Evolutionary conservation across 2,113 vertebrate genomes (phyloP).

Genomic region (Apodemus sylvaticus): DNA sequence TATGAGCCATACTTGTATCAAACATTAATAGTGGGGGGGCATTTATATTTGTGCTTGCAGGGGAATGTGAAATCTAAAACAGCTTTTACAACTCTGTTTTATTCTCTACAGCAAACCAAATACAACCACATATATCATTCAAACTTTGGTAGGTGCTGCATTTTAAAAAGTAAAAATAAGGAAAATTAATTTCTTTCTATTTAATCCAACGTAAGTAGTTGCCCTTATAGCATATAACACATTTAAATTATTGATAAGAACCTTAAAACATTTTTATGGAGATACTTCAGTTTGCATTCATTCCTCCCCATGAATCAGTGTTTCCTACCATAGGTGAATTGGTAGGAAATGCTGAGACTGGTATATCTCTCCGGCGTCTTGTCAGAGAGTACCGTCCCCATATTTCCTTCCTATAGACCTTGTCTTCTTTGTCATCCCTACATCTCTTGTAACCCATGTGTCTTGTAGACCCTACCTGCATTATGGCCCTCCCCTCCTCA

Average conservation of each 20-base stretch:
- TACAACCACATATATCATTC: not conserved
- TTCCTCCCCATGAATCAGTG: not conserved
- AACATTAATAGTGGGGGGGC: not conserved
- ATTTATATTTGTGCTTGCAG: not conserved
- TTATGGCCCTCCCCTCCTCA: too few relatives aligned
- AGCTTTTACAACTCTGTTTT: not conserved
- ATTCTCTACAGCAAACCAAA: not conserved
- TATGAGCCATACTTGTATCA: not conserved
- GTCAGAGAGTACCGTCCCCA: fast-evolving
- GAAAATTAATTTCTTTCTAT: not conserved
- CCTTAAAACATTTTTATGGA: not conserved
- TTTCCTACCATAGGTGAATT: not conserved
- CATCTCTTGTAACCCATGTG: not conserved
- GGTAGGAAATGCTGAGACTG: not conserved
- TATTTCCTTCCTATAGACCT: not conserved
- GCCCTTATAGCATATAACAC: not conserved
- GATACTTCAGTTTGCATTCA: not conserved
- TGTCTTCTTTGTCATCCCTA: not conserved
- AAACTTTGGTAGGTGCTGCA: not conserved
- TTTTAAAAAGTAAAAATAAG: not conserved
- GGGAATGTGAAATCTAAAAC: not conserved
- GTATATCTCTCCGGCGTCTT: not conserved
- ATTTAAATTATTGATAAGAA: not conserved
- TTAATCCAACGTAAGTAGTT: not conserved
- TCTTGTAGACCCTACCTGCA: not conserved